Base-by-base conservation (phyloP, 2,888 invertebrate genomes). In the Pseudococcus jackbeardsleyi region DNA sequence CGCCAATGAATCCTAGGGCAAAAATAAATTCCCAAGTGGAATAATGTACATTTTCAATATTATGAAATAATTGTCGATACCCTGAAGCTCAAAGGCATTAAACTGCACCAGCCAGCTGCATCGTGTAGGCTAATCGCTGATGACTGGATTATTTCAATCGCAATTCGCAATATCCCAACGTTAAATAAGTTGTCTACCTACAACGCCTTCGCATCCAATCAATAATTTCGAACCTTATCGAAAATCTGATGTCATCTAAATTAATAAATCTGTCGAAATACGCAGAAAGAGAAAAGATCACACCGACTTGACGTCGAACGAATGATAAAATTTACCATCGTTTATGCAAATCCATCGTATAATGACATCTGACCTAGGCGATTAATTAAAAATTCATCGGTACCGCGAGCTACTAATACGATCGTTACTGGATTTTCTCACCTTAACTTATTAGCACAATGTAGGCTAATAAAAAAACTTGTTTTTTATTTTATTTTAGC, bases 401-500 rank as follows among this genome's bases (percentile, higher is more conserved):
- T 72, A 82, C 11, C 46, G 79, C 19, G 22, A 22, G 64, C 8
- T 64, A 46, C 46, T 82, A 82, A 82, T 82, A 46, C 79, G 46
- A 8, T 82, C 19, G 54, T 17, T 64, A 59, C 42, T 59, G 4
- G 85, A 64, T 84, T 84, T 84, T 85, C 85, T 85, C 85, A 85
- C 59, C 85, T 85, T 54, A 85, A 85, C 59, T 39, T 39, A 85
- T 42, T 17, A 39, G 59, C 64, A 59, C 85, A 85, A 54, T 59
- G 85, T 85, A 85, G 59, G 59, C 85, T 85, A 85, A 85, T 85
- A 54, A 85, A 59, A 64, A 59, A 85, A 85, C 64, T 1, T 19
- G 33, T 85, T 85, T 59, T 64, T 64, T 22, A n/a, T 64, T 42
- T n/a, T 59, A 7, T 59, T 59, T 82, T 82, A 42, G 46, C 26